Base-by-base conservation (phyloP, 2,797 vertebrate genomes). In the Decapterus maruadsi region DNA sequence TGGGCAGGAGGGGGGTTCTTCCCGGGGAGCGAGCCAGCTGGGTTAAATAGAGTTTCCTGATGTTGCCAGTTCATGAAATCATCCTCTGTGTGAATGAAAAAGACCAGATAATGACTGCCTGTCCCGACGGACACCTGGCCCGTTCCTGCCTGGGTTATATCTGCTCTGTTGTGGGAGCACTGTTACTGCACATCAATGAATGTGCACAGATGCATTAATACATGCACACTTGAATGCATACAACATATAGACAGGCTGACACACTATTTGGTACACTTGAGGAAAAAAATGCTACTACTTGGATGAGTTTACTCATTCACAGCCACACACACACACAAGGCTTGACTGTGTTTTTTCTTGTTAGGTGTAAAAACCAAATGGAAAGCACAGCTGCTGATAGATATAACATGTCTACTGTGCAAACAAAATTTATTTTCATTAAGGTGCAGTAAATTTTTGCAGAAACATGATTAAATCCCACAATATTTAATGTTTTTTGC, bases 21-120 rank as follows among this genome's bases (percentile, higher is more conserved):
- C 8, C 40, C 53, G 46, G n/a, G 57, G 67, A 69, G 38, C 4
- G 6, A 42, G 56, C 54, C 34, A 6, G 2, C 55, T 36, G 50
- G 56, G 66, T 79, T 74, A 42, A 72, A 80, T 72, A 60, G 40
- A 75, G 57, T 61, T 76, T 43, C 69, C 69, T 54, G 45, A 65
- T 54, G 53, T 68, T 31, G 50, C 55, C 68, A 60, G 34, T 56
- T 79, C 46, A 56, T 83, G 56, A 84, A 86, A 72, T 64, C 72
- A 54, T 75, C 55, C 14, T 54, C 48, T 57, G 70, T 71, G 68
- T 81, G 51, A 59, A 43, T 75, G 75, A 90, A n/a, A 76, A 80
- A 83, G 36, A 69, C 63, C 73, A 86, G 75, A 85, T 69, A 81
- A 66, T 2, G 5, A 34, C 43, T 8, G 53, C 43, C 53, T 64